Base-by-base conservation (phyloP, 2,113 vertebrate species). In the Corydoras maculifer region DNA sequence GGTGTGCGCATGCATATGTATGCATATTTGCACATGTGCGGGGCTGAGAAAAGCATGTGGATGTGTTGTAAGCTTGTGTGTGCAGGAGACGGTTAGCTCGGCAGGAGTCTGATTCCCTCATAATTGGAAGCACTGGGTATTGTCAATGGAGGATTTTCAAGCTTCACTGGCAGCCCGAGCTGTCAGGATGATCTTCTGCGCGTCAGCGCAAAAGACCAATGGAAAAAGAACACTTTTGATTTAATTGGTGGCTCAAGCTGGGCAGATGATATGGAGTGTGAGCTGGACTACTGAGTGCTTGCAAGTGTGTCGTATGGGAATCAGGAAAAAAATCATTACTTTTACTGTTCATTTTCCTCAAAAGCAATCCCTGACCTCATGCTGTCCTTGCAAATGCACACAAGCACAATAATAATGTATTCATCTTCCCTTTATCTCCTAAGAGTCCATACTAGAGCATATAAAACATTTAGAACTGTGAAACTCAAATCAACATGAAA, bases 1-100 rank as follows among this genome's bases (percentile, higher is more conserved):
- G 78, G 88, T 81, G 88, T 70, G 68, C 51, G 60, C 70, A 51
- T 70, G 73, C 69, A 60, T 75, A 67, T 68, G 69, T 62, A 48
- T 65, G 58, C 8, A 25, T 29, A 11, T 48, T 68, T 69, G 60
- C 5, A 49, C 68, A 66, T 53, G 65, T 62, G 10, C 49, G 55
- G 58, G 49, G 14, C 35, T 43, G 35, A 43, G 35, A 43, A 53
- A 57, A 58, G 62, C 7, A 43, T 49, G 60, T 65, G 71, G 58
- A 66, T 72, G 65, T 59, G 32, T 61, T 60, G 57, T 59, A 18
- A 55, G 67, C n/a, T 49, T 13, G 64, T 61, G 69, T 72, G 54
- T 65, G 71, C 15, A 53, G 29, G 70, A 60, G 70, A 72, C 35
- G 55, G 70, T 72, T 58, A 69, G 66, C 77, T 58, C 74, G 75